Conservation (phyloP, 2,113 vertebrate genomes). For the Stegastes partitus region DNA sequence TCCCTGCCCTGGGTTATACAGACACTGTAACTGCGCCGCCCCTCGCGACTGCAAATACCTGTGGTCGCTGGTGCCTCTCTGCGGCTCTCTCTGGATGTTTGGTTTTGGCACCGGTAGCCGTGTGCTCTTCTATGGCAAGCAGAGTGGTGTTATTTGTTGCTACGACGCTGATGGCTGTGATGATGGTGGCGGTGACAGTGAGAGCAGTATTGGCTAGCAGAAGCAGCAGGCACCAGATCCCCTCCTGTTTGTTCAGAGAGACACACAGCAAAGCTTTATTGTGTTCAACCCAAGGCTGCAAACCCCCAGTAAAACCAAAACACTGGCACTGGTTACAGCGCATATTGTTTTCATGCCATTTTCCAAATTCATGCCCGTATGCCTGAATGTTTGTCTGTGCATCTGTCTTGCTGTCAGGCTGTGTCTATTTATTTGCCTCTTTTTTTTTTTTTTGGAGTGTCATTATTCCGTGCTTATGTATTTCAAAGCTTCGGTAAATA, state of each 20-base stretch:
- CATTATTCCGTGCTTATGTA: slow-evolving; percentile 39
- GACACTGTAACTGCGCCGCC: not conserved
- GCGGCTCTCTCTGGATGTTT: slow-evolving; percentile 46
- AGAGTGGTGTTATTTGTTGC: slow-evolving; percentile 76
- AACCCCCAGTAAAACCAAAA: slow-evolving; percentile 74
- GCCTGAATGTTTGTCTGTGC: slow-evolving; percentile 62
- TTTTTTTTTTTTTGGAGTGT: slow-evolving; percentile 38
- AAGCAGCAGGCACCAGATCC: slow-evolving; percentile 75
- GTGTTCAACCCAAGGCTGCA: slow-evolving; percentile 76
- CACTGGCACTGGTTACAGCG: slow-evolving; percentile 70
- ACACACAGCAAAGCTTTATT: slow-evolving; percentile 73
- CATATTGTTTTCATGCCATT: slow-evolving; percentile 73
- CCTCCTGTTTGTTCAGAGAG: slow-evolving; percentile 78
- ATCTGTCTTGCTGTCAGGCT: slow-evolving; percentile 66
- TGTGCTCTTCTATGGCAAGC: slow-evolving; percentile 46
- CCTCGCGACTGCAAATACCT: slow-evolving; percentile 2
- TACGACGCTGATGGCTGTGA: slow-evolving; percentile 73
- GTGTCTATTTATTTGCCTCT: slow-evolving; percentile 56
- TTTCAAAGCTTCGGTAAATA: slow-evolving; percentile 45
- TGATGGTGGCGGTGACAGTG: slow-evolving; percentile 77
- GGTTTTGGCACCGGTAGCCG: slow-evolving; percentile 48
- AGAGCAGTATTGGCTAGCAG: slow-evolving; percentile 71
- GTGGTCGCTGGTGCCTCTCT: not conserved
- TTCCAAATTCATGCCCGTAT: slow-evolving; percentile 66
- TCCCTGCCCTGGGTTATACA: too few relatives aligned